Conservation (phyloP, 1,140 invertebrate genomes). For the Nephotettix cincticeps region DNA sequence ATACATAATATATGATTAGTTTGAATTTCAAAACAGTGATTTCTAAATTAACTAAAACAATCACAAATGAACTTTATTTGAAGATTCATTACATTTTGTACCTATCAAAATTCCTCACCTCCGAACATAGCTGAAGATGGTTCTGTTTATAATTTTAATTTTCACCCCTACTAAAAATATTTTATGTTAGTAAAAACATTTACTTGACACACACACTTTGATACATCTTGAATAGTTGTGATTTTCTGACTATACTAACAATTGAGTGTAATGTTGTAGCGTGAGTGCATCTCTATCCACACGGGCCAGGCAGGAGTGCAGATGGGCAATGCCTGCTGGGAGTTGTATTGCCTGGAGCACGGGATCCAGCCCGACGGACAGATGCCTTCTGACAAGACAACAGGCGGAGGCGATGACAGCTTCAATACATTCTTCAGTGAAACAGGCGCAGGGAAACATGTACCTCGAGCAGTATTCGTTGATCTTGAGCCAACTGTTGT, state of each 20-base stretch:
- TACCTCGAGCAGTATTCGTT: constrained; percentile 64
- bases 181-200: too few relatives aligned
- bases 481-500: constrained; percentile 69
- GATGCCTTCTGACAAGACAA: constrained; percentile 72
- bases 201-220: background rate
- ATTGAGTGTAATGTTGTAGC: constrained; percentile 33
- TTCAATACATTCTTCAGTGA: constrained; percentile 59
- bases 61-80: too few relatives aligned
- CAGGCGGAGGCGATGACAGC: constrained; percentile 70
- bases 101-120: too few relatives aligned
- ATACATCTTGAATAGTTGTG: background rate
- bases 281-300: constrained; percentile 78
- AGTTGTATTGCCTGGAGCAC: constrained; percentile 83
- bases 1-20: too few relatives aligned
- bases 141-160: too few relatives aligned
- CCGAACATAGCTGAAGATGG: too few relatives aligned
- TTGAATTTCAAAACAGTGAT: too few relatives aligned
- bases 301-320: constrained; percentile 84
- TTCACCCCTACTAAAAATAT: too few relatives aligned
- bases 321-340: constrained; percentile 78
- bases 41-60: too few relatives aligned
- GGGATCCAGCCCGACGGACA: constrained; percentile 86
- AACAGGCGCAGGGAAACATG: constrained; percentile 58
- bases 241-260: background rate
- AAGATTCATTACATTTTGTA: too few relatives aligned